Percentiles rank a stretch among this genome's conserved stretches.
Evolutionary conservation across 2,888 invertebrate species (phyloP).

Genomic region (Agrochola circellaris): DNA sequence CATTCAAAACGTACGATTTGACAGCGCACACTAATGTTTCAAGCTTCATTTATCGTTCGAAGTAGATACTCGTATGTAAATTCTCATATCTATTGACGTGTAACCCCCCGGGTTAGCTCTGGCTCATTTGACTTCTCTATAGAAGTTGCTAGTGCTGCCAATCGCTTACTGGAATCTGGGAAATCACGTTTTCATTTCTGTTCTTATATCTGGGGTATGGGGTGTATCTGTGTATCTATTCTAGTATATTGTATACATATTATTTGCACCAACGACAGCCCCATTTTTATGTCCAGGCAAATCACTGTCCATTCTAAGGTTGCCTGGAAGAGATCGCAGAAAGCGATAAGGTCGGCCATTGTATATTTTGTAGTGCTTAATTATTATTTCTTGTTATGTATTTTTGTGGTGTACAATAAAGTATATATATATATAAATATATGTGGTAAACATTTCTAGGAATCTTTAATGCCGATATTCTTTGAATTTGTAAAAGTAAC

Average conservation of each 20-base stretch:
- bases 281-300: too few relatives aligned
- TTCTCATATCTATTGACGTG: slow-evolving; percentile 64
- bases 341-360: too few relatives aligned
- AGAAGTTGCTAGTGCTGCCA: slow-evolving; percentile 54
- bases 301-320: too few relatives aligned
- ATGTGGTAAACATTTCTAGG: background rate
- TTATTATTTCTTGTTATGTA: too few relatives aligned
- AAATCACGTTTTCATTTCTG: slow-evolving; percentile 49
- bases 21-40: slow-evolving; percentile 45
- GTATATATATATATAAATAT: too few relatives aligned
- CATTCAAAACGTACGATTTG: slow-evolving; percentile 37
- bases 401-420: too few relatives aligned
- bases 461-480: background rate
- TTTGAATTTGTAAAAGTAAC: background rate
- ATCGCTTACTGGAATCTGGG: slow-evolving; percentile 47
- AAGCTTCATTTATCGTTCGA: slow-evolving; percentile 56
- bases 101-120: slow-evolving; percentile 55
- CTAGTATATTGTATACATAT: too few relatives aligned
- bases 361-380: too few relatives aligned
- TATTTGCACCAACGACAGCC: too few relatives aligned
- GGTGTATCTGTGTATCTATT: too few relatives aligned
- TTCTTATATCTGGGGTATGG: background rate
- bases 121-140: slow-evolving; percentile 60
- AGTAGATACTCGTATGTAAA: slow-evolving; percentile 60
- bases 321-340: too few relatives aligned